phyloP scores from a whole-genome alignment of 2,797 vertebrate species.

The Alcedo quadribrachys region DNA sequence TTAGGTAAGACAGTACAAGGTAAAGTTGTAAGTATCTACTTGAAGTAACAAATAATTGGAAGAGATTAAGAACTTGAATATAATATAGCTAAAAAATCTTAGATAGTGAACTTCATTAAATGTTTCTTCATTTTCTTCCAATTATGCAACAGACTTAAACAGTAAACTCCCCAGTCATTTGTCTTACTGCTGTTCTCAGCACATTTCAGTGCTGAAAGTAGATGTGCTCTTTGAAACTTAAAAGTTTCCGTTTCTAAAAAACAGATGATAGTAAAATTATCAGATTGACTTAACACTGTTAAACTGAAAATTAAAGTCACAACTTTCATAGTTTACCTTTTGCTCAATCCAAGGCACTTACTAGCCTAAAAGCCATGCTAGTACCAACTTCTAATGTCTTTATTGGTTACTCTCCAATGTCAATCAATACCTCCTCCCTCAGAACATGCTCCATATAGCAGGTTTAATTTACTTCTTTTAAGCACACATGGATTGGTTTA shows the following conservation, averaged over 20 bases:
- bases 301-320: neutral
- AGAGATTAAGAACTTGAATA: neutral
- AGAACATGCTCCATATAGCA: neutral
- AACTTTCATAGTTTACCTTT: neutral
- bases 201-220: neutral
- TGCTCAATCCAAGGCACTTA: neutral
- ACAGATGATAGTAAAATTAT: neutral
- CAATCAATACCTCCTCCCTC: neutral
- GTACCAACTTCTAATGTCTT: neutral
- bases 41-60: neutral
- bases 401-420: neutral
- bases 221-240: neutral
- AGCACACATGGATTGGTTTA: neutral
- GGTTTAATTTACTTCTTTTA: neutral
- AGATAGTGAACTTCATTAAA: accelerated
- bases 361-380: neutral
- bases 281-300: neutral
- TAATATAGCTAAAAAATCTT: neutral
- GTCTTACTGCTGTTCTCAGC: neutral
- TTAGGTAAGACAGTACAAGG: neutral
- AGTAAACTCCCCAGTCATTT: neutral
- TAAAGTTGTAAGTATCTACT: neutral
- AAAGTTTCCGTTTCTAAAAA: neutral
- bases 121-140: neutral
- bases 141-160: neutral